Conservation (phyloP, 2,113 vertebrate species). For the Pachycephala philippinensis region DNA sequence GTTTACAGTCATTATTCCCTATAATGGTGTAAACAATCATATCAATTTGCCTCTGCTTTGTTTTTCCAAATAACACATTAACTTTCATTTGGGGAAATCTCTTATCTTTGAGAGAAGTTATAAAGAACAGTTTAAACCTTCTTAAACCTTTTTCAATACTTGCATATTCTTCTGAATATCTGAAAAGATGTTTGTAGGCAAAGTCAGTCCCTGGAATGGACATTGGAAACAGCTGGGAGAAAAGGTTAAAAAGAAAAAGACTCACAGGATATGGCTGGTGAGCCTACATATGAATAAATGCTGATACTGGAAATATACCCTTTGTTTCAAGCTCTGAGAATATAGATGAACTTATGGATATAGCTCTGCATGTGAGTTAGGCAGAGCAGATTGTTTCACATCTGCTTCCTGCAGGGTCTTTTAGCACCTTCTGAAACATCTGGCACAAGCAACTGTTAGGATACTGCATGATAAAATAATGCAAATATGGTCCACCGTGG, state of each 20-base stretch:
- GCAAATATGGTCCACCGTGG: not conserved
- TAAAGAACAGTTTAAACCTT: not conserved
- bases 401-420: slow-evolving; percentile 4
- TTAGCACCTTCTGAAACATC: not conserved
- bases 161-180: not conserved
- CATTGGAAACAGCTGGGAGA: not conserved
- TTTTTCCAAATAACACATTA: not conserved
- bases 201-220: not conserved
- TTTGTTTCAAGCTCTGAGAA: not conserved
- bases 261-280: not conserved
- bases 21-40: not conserved
- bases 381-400: slow-evolving; percentile 17
- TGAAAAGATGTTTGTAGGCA: not conserved
- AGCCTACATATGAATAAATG: not conserved
- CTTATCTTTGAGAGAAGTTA: not conserved
- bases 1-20: not conserved
- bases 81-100: not conserved
- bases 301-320: not conserved
- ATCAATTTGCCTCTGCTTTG: not conserved
- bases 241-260: not conserved
- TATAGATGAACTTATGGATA: not conserved
- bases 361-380: not conserved
- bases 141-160: not conserved
- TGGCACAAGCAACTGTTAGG: not conserved
- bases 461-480: not conserved